Evolutionary conservation across 2,113 vertebrate species (phyloP).

Genomic region (Chaetura pelagica): DNA sequence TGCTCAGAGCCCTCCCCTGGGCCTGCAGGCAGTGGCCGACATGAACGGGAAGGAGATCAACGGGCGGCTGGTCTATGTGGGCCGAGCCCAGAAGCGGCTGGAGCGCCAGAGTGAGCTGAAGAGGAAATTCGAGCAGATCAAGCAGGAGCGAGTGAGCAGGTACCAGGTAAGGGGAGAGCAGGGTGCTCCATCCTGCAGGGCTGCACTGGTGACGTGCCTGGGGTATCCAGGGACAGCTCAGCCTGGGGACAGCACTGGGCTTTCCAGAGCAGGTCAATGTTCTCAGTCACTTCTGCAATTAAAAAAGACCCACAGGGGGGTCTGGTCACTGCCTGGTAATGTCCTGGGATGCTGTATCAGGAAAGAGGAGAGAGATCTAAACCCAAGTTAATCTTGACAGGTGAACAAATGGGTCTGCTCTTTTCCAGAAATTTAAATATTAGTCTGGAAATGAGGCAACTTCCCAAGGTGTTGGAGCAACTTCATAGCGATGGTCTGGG

Average conservation of each 20-base stretch:
- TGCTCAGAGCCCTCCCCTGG: not conserved
- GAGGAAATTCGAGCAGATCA: slow-evolving; percentile 92
- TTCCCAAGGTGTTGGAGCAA: not conserved
- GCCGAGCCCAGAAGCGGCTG: slow-evolving; percentile 92
- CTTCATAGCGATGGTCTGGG: not conserved
- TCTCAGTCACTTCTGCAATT: not conserved
- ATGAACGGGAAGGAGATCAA: slow-evolving; percentile 94
- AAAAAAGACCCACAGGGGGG: rapidly evolving
- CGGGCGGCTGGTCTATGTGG: slow-evolving; percentile 87
- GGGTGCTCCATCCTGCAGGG: not conserved
- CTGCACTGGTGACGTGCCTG: rapidly evolving
- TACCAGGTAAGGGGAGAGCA: slow-evolving; percentile 85
- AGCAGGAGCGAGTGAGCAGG: slow-evolving; percentile 89
- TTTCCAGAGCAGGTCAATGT: not conserved
- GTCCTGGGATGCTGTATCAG: not conserved
- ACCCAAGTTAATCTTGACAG: not conserved
- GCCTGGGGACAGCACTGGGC: not conserved
- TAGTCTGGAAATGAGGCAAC: not conserved
- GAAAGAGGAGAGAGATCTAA: not conserved
- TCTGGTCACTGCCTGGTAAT: not conserved
- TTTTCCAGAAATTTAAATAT: not conserved
- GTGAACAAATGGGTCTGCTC: not conserved
- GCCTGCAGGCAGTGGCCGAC: slow-evolving; percentile 85
- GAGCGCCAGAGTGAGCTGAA: slow-evolving; percentile 94
- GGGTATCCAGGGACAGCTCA: rapidly evolving